Evolutionary conservation across 2,113 vertebrate genomes (phyloP), one percentile per base, ranked within the genome.

Genomic region (Pygoscelis adeliae): DNA sequence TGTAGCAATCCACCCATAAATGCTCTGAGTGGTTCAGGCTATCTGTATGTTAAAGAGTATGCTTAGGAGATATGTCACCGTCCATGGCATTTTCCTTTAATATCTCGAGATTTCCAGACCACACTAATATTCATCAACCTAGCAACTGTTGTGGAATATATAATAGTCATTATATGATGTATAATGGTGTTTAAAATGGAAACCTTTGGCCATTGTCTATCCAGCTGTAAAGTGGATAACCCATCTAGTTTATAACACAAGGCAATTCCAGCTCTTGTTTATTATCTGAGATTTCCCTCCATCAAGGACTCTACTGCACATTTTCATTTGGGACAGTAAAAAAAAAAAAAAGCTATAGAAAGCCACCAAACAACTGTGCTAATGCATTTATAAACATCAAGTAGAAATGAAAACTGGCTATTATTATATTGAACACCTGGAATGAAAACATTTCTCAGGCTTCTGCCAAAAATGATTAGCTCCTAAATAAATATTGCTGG

Each of bases 401-500:
- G 32, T 30, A 42, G 62, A 69, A 77, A 65, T 10, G n/a, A 77
- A 91, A 91, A 71, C 42, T 20, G 9, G 3, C 19, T 78, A 42
- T 65, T 91, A 59, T 58, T 85, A 42, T 17, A 38, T 18, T 52
- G 89, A 96, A 80, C 34, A 90, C 73, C 50, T 87, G 80, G 58
- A 91, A 81, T 85, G 53, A 61, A 92, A 92, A 79, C 14, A 52
- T 14, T 88, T 72, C 58, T 80, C 29, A 77, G 23, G 8, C 22
- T 90, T 96, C 80, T 95, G 61, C 25, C 1, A 8, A 90, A 90
- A 95, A 69, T 79, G 0, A 90, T 87, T 91, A 78, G n/a, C 18
- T 94, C 40, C 56, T 86, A 81, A 83, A 83, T 87, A 96, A 96
- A 85, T 87, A 90, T 85, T 83, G 26, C 53, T 61, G 62, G 44